Percentiles rank a stretch among this genome's conserved stretches.
Conservation (phyloP, 2,888 invertebrate genomes). For the Nycteola revayana region DNA sequence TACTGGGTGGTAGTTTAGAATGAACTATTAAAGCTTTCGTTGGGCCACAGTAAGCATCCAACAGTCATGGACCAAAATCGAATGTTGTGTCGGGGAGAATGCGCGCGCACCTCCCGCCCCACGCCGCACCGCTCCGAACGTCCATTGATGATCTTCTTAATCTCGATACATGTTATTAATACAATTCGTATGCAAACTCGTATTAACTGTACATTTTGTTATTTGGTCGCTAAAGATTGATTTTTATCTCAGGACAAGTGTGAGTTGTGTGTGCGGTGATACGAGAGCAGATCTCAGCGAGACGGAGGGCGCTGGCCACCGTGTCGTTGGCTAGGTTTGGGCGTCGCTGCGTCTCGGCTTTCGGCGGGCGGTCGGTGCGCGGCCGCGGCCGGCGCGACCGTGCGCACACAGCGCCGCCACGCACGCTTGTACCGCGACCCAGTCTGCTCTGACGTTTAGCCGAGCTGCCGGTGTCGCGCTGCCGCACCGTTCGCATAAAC, state of each 20-base stretch:
- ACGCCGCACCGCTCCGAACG: conserved; percentile 65
- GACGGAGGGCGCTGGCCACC: conserved; percentile 64
- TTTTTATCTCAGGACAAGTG: conserved; percentile 20
- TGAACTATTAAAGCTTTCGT: conserved; percentile 78
- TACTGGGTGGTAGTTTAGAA: conserved; percentile 62
- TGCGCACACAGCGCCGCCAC: conserved; percentile 72
- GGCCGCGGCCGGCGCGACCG: conserved; percentile 61
- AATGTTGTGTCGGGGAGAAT: conserved; percentile 73
- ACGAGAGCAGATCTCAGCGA: conserved; percentile 29
- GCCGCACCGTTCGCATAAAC: conserved; percentile 50
- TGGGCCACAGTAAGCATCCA: conserved; percentile 77
- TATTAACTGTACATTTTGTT: conserved; percentile 18
- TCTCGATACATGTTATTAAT: conserved; percentile 65
- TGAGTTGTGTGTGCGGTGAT: conserved; percentile 19
- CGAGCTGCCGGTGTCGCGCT: conserved; percentile 69
- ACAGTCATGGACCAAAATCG: conserved; percentile 83
- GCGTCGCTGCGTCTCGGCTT: conserved; percentile 80
- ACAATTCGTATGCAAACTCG: conserved; percentile 46
- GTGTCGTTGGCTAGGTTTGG: conserved; percentile 70
- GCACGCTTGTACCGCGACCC: conserved; percentile 75
- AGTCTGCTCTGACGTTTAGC: conserved; percentile 77
- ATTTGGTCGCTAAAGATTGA: conserved; percentile 20
- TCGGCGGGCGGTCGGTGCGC: conserved; percentile 67
- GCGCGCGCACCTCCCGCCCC: conserved; percentile 74
- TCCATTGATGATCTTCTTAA: conserved; percentile 79